Evolutionary conservation across 2,113 vertebrate genomes (phyloP).

Genomic region (Pogonocichla stellata): DNA sequence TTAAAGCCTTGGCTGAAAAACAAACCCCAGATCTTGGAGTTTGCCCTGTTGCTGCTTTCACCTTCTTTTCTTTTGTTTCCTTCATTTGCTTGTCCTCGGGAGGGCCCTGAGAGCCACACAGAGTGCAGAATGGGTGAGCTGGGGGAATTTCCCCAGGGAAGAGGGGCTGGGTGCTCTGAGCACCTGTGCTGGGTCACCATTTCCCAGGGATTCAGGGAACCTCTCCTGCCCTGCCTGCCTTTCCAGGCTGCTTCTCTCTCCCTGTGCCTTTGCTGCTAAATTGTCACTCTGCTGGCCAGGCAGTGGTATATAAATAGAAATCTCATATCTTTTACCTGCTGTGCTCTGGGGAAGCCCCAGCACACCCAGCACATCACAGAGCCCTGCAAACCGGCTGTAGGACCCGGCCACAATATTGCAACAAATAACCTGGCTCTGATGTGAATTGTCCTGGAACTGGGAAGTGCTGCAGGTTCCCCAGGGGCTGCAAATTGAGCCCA

Average conservation of each 20-base stretch:
- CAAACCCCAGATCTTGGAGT: not conserved
- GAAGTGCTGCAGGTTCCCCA: not conserved
- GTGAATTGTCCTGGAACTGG: not conserved
- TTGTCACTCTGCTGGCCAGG: not conserved
- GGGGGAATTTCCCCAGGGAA: not conserved
- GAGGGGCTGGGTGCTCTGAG: not conserved
- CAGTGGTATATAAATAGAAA: constrained; percentile 56
- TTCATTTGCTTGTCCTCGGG: not conserved
- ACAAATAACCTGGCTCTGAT: constrained; percentile 21
- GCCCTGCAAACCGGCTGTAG: not conserved
- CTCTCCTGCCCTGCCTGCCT: not conserved
- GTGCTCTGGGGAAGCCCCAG: constrained; percentile 50
- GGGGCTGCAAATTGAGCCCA: not conserved
- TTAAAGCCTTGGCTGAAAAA: not conserved
- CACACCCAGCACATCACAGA: not conserved
- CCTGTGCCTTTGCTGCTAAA: not conserved
- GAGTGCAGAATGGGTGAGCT: not conserved
- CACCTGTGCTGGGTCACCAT: not conserved
- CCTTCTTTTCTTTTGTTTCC: not conserved
- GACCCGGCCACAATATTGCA: constrained; percentile 43
- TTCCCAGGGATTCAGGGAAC: not conserved
- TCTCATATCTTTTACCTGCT: constrained; percentile 54
- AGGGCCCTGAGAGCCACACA: fast-evolving
- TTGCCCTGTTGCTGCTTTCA: not conserved
- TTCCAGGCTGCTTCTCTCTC: not conserved